Evolutionary conservation across 2,113 vertebrate species (phyloP).

Genomic region (Sceloporus undulatus): DNA sequence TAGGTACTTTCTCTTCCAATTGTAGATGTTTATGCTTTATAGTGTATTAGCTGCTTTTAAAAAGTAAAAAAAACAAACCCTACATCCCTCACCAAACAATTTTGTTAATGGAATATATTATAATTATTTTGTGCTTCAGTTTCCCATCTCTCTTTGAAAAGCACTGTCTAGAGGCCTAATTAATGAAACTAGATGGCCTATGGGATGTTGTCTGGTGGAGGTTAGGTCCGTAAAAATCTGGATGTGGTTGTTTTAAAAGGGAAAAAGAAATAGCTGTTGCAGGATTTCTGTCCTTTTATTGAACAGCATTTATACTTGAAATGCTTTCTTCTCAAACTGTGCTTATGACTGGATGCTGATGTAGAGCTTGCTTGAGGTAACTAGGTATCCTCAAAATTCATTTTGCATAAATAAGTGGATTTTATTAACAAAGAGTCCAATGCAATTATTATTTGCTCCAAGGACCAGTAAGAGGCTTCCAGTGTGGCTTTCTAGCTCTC

Average conservation of each 20-base stretch:
- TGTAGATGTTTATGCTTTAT: slow-evolving; percentile 9
- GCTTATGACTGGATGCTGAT: background rate
- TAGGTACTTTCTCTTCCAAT: slow-evolving; percentile 20
- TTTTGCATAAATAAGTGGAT: background rate
- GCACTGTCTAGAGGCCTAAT: background rate
- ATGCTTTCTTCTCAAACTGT: background rate
- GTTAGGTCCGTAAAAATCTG: slow-evolving; percentile 26
- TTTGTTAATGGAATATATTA: slow-evolving; percentile 36
- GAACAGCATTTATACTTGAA: background rate
- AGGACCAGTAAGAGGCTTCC: background rate
- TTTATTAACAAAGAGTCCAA: background rate
- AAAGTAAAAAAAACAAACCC: background rate
- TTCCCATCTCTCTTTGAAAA: slow-evolving; percentile 47
- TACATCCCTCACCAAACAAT: slow-evolving; percentile 7
- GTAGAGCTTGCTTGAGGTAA: slow-evolving; percentile 16
- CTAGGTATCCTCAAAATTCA: background rate
- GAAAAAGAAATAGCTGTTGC: slow-evolving; percentile 13
- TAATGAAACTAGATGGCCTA: slow-evolving; percentile 16
- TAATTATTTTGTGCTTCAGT: slow-evolving; percentile 26
- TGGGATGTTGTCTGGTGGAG: background rate
- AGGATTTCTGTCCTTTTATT: background rate
- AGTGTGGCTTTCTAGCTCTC: too few relatives aligned
- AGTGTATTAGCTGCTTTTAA: slow-evolving; percentile 39
- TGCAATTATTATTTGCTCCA: background rate
- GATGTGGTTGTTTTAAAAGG: slow-evolving; percentile 29